Percentiles rank a stretch among this genome's conserved stretches.
Conservation (phyloP, 23 tunicate genomes). For the Clavelina lepadiformis region DNA sequence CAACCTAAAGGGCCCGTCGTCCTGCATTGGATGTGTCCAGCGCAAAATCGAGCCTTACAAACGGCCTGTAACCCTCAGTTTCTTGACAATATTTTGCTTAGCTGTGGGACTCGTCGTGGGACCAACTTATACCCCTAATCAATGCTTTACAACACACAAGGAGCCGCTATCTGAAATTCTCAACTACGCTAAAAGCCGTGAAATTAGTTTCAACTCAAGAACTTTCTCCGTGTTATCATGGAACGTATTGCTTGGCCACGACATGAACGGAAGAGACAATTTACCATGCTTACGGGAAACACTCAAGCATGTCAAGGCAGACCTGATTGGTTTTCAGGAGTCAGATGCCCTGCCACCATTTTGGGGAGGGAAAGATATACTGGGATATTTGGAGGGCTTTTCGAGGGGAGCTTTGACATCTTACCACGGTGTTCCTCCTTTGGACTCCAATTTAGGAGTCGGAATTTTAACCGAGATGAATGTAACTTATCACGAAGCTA, state of each 20-base stretch:
- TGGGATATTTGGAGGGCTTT: constrained; percentile 31
- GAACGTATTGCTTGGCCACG: constrained; percentile 79
- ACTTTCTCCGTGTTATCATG: constrained; percentile 52
- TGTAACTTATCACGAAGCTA: constrained; percentile 19
- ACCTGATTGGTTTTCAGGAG: constrained; percentile 72
- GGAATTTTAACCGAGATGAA: constrained; percentile 42
- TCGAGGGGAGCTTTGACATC: neutral
- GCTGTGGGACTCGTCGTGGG: neutral
- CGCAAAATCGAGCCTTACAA: neutral
- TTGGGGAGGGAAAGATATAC: constrained; percentile 90
- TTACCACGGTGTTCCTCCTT: constrained; percentile 35
- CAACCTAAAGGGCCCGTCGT: neutral
- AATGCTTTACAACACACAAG: neutral
- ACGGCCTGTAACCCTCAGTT: neutral
- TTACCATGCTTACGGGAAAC: constrained; percentile 33
- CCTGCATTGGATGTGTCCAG: neutral
- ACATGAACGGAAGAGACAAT: constrained; percentile 44
- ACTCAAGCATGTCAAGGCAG: constrained; percentile 21
- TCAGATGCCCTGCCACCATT: constrained; percentile 58
- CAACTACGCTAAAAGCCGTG: neutral
- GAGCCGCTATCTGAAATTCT: neutral
- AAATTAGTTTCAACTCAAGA: neutral
- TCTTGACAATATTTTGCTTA: neutral
- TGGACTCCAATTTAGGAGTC: constrained; percentile 56
- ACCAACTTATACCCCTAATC: constrained; percentile 3